Conservation (phyloP, 2,113 vertebrate species). For the Myocastor coypus region DNA sequence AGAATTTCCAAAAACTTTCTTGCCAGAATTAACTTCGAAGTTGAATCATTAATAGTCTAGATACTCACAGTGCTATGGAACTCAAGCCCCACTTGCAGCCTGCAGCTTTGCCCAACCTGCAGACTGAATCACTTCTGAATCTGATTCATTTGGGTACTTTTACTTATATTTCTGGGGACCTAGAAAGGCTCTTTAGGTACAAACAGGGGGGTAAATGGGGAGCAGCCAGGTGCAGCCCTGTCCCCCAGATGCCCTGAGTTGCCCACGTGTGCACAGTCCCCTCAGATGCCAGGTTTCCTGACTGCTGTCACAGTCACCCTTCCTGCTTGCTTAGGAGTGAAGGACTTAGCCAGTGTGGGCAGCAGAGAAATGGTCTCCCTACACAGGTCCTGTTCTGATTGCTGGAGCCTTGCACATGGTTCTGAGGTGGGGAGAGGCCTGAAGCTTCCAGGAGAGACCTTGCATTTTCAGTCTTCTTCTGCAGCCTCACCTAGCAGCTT, state of each 20-base stretch:
- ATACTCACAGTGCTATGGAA: accelerated
- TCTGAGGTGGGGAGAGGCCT: not conserved
- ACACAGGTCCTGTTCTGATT: not conserved
- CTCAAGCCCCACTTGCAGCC: not conserved
- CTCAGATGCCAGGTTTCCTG: not conserved
- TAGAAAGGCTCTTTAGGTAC: not conserved
- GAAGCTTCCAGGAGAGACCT: not conserved
- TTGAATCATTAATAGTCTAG: not conserved
- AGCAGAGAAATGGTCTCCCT: not conserved
- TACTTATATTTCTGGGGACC: not conserved
- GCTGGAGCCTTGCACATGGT: too few species aligned
- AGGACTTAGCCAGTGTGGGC: too few species aligned
- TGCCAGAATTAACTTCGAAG: not conserved
- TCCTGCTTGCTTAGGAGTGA: too few species aligned
- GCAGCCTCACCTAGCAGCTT: not conserved
- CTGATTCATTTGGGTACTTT: not conserved
- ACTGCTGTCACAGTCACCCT: accelerated
- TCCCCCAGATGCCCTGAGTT: not conserved
- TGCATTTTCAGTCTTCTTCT: not conserved
- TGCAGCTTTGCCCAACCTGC: accelerated
- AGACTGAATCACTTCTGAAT: not conserved
- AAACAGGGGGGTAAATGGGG: not conserved
- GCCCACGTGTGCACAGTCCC: accelerated
- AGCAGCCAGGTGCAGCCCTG: too few species aligned
- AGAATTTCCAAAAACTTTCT: not conserved